phyloP scores from a whole-genome alignment of 35 echinoderm and acorn worm species.

The Lytechinus variegatus region DNA sequence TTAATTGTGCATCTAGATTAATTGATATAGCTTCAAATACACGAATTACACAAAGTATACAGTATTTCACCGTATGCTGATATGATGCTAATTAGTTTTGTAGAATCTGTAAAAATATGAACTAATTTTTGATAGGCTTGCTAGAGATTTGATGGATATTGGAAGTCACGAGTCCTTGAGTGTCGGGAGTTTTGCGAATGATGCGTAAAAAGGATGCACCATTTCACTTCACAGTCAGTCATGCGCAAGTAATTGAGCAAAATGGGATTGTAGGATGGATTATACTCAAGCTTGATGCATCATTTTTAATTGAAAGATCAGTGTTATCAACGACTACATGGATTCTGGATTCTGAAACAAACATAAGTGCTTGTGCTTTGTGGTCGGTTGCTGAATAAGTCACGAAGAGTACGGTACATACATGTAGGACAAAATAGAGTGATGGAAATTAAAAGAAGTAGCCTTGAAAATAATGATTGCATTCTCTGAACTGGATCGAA shows the following conservation, averaged over 20 bases:
- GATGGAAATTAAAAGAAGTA: too few species aligned
- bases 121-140: neutral
- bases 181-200: neutral
- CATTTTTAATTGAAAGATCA: neutral
- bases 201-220: neutral
- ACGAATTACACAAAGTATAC: too few species aligned
- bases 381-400: neutral
- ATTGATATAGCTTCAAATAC: too few species aligned
- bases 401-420: neutral
- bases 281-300: neutral
- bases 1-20: too few species aligned
- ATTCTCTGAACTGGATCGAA: neutral
- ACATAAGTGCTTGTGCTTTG: neutral
- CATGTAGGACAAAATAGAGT: neutral
- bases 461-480: neutral
- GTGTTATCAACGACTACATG: neutral
- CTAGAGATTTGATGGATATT: neutral
- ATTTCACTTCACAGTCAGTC: neutral
- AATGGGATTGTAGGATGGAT: neutral
- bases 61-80: too few species aligned
- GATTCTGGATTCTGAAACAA: neutral
- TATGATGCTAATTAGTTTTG: neutral
- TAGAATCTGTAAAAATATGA: neutral
- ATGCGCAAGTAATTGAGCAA: constrained; percentile 11
- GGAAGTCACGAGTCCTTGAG: neutral